phyloP scores from a whole-genome alignment of 2,113 vertebrate species.

The Bufo bufo region DNA sequence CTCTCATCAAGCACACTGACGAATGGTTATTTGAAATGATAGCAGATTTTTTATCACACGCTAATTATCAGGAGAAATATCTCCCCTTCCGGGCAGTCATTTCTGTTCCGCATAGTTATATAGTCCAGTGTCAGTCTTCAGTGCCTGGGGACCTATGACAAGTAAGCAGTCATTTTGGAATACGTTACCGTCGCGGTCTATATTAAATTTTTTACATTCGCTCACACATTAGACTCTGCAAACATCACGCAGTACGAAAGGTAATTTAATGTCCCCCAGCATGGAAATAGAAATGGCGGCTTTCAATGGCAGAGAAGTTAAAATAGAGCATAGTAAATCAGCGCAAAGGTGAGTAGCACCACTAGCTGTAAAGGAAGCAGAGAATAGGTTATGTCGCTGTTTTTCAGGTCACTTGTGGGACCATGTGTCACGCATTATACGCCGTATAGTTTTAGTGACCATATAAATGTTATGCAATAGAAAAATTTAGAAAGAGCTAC shows the following conservation, averaged over 20 bases:
- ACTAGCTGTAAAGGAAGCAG: too few relatives aligned
- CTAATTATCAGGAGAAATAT: slow-evolving; percentile 44
- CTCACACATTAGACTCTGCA: background rate
- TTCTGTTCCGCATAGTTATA: background rate
- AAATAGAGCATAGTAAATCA: background rate
- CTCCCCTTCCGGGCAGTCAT: background rate
- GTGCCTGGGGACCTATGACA: background rate
- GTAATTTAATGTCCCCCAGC: background rate
- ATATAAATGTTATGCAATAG: background rate
- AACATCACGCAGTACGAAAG: background rate
- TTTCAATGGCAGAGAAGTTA: background rate
- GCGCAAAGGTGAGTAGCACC: background rate
- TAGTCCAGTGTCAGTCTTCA: background rate
- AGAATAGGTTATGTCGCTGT: background rate
- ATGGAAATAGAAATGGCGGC: background rate
- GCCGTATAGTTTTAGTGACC: background rate
- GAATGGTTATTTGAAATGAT: slow-evolving; percentile 40
- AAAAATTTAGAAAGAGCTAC: background rate
- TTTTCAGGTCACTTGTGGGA: background rate
- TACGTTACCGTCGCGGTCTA: background rate
- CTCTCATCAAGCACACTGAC: slow-evolving; percentile 18
- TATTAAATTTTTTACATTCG: slow-evolving; percentile 14
- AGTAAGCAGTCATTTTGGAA: slow-evolving; percentile 1
- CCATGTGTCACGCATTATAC: background rate
- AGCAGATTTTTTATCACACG: slow-evolving; percentile 27